These are phyloP conservation scores for Danaus plexippus DNA, from an alignment of 1,140 invertebrate species.

Conservation along the genomic window DNA sequence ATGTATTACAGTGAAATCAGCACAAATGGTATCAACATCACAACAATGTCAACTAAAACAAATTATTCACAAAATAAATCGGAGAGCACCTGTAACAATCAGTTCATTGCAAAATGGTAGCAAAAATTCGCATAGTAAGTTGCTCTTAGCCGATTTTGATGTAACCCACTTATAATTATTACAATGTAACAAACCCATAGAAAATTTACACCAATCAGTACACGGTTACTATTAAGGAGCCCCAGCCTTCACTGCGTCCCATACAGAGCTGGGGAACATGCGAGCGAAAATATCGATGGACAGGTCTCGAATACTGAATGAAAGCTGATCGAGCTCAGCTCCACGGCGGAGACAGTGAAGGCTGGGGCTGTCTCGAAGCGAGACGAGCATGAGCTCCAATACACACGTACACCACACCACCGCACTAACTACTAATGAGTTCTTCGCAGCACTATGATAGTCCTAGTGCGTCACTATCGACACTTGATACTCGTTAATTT, in stretches of 20 bases:
- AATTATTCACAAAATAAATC: conserved; percentile 38
- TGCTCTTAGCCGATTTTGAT: conserved; percentile 29
- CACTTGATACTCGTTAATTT: conserved; percentile 59
- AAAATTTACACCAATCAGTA: conserved; percentile 68
- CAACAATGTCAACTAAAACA: conserved; percentile 12
- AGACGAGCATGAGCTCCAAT: conserved; percentile 49
- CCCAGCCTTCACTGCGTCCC: conserved; percentile 45
- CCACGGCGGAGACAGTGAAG: conserved; percentile 22
- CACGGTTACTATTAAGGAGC: conserved; percentile 48
- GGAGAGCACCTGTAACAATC: conserved; percentile 49
- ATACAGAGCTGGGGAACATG: neutral
- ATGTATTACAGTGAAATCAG: conserved; percentile 31
- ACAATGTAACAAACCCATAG: conserved; percentile 59
- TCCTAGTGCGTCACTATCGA: conserved; percentile 38
- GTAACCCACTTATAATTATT: conserved; percentile 47
- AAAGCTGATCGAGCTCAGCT: too few species aligned
- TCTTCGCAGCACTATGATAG: conserved; percentile 49
- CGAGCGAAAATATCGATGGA: too few species aligned
- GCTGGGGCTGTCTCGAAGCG: conserved; percentile 54
- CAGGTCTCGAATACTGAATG: too few species aligned
- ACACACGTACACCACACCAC: conserved; percentile 49
- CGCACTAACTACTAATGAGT: conserved; percentile 50
- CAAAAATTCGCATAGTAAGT: conserved; percentile 20
- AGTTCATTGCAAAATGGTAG: conserved; percentile 28
- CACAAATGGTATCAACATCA: conserved; percentile 23